Conservation (phyloP, 2,113 vertebrate genomes). For the Proteles cristata region DNA sequence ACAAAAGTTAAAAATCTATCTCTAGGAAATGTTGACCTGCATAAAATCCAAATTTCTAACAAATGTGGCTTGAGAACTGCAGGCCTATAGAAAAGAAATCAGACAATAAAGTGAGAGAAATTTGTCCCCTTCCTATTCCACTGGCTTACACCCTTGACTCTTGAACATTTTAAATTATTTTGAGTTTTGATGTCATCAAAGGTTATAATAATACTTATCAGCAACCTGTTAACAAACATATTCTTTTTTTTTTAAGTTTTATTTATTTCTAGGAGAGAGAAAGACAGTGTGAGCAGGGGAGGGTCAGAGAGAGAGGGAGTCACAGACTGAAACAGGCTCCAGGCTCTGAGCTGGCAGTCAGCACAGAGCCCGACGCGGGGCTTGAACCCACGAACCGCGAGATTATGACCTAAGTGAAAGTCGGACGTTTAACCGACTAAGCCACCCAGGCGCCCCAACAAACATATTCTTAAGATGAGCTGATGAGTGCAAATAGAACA, state of each 20-base stretch:
- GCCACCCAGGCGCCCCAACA: neutral
- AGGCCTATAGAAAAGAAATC: neutral
- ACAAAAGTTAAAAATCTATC: neutral
- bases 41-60: neutral
- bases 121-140: neutral
- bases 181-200: neutral
- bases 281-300: no score
- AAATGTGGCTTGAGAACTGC: neutral
- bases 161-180: slow-evolving; percentile 4
- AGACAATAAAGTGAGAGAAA: neutral
- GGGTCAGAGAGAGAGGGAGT: no score
- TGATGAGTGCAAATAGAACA: neutral
- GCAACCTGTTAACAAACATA: neutral
- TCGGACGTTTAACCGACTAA: no score
- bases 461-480: neutral
- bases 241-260: neutral
- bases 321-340: no score
- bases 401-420: no score
- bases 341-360: no score
- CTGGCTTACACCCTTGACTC: neutral
- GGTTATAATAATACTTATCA: neutral
- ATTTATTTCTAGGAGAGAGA: no score
- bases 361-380: no score
- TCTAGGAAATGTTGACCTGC: neutral
- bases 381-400: no score